Base-by-base conservation (phyloP, 2,888 invertebrate genomes). In the Hermaeophaga mercurialis region DNA sequence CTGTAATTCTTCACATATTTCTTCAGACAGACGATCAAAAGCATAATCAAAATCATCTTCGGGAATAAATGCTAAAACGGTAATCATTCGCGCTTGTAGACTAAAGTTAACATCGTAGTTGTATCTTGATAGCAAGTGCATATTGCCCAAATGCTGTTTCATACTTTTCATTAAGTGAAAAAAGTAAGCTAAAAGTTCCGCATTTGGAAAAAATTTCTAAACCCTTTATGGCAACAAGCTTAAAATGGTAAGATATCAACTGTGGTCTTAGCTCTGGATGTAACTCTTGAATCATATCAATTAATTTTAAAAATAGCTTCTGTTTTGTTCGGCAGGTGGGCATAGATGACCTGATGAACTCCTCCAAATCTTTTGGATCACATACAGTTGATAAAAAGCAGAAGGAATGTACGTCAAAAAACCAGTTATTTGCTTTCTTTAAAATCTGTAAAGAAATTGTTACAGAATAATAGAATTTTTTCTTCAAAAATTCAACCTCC, bases 111-210 rank as follows among this genome's bases (percentile, higher is more conserved):
- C 15, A 11, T 56, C 50, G 18, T 41, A 41, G 26, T 54, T 56
- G 26, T 56, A 54, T 4, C 15, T 38, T 11, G 14, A 11, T 28
- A 52, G 26, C 33, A 57, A 24, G 28, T 57, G 31, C 31, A 39
- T 18, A 15, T 38, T 12, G 3, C 11, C 41, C 26, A 58, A 31
- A 22, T 54, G 54, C 19, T 58, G 56, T 19, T 22, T 56, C 22
- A 56, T n/a, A 34, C 48, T 58, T 58, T 55, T 54, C 14, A 46
- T 36, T 8, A 57, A 33, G 19, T 56, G 49, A 18, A 46, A 49
- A 49, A 49, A 49, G 14, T 47, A 49, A 45, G 49, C 46, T 14
- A 45, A 9, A n/a, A 49, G 11, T 46, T 44, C 2, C 14, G n/a
- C 45, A 46, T 44, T 46, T 46, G 49, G 39, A 48, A 18, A 49